Conservation (phyloP, 2,888 invertebrate species). For the Apodemia mormo region DNA sequence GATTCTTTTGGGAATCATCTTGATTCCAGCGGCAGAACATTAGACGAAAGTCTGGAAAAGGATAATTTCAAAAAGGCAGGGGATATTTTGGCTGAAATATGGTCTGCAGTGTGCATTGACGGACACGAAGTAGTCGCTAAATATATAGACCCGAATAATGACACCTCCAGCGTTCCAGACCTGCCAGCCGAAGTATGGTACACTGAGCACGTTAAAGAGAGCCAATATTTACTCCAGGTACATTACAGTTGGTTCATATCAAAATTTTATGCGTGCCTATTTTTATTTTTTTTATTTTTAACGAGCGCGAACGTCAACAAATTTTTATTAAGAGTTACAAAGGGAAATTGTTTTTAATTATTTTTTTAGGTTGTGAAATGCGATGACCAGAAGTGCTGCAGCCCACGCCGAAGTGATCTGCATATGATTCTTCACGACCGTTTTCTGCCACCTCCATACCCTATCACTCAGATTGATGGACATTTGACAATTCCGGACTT, state of each 20-base stretch:
- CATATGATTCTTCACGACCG: slow-evolving; percentile 31
- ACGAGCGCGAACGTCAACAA: slow-evolving; percentile 28
- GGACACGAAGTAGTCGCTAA: slow-evolving; percentile 26
- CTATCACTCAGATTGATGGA: slow-evolving; percentile 9
- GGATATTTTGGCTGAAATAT: slow-evolving; percentile 40
- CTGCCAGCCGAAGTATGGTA: slow-evolving; percentile 29
- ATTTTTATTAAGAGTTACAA: slow-evolving; percentile 32
- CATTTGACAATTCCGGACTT: too few relatives aligned
- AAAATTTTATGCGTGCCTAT: slow-evolving; percentile 13
- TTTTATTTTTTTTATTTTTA: slow-evolving; percentile 28
- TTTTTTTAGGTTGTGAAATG: slow-evolving; percentile 24
- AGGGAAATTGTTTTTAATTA: slow-evolving; percentile 35
- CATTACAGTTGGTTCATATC: slow-evolving; percentile 13
- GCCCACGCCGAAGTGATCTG: slow-evolving; percentile 33
- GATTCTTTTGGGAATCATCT: too few relatives aligned
- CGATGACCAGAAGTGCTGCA: slow-evolving; percentile 35
- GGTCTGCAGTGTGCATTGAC: slow-evolving; percentile 41
- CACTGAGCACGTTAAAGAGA: slow-evolving; percentile 38
- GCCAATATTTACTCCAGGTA: slow-evolving; percentile 36
- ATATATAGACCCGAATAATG: too few relatives aligned
- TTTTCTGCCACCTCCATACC: slow-evolving; percentile 14
- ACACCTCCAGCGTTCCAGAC: too few relatives aligned
- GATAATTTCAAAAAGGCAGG: too few relatives aligned
- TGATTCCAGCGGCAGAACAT: too few relatives aligned
- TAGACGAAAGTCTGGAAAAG: too few relatives aligned